These are phyloP conservation scores for Pantherophis guttatus DNA, from an alignment of 2,113 vertebrate genomes.

Conservation along the genomic window DNA sequence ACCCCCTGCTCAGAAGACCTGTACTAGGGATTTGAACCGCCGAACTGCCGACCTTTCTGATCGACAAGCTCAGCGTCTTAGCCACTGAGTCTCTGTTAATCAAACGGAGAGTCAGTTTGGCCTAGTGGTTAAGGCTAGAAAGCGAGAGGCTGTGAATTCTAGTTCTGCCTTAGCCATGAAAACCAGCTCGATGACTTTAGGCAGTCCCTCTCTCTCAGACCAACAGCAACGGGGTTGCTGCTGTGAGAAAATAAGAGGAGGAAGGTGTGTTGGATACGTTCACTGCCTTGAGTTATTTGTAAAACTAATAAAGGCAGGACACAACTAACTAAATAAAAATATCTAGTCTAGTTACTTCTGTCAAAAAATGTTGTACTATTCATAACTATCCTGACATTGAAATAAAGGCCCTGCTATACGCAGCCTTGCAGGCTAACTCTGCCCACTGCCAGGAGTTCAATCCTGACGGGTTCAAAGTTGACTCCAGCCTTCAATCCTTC, in stretches of 20 bases:
- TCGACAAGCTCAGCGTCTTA: too few species aligned
- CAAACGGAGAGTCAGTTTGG: neutral
- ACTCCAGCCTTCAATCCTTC: neutral
- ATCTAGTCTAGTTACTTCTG: neutral
- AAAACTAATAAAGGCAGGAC: neutral
- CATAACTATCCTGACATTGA: too few species aligned
- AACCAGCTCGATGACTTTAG: neutral
- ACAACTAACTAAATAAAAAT: neutral
- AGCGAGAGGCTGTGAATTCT: neutral
- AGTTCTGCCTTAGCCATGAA: neutral
- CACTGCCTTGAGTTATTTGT: neutral
- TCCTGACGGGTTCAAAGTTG: neutral
- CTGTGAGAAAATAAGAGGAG: neutral
- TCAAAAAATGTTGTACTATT: neutral
- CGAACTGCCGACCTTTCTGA: too few species aligned
- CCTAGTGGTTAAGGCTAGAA: too few species aligned
- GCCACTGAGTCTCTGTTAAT: neutral
- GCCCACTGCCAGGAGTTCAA: neutral
- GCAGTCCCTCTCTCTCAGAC: neutral
- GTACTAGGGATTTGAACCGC: too few species aligned
- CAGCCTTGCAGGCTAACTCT: neutral
- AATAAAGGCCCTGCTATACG: too few species aligned
- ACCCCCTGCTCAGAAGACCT: too few species aligned
- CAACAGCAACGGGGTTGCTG: too few species aligned
- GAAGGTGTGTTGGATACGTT: neutral